Base-by-base conservation (phyloP, 2,797 vertebrate genomes). In the Gallinago solitaria region DNA sequence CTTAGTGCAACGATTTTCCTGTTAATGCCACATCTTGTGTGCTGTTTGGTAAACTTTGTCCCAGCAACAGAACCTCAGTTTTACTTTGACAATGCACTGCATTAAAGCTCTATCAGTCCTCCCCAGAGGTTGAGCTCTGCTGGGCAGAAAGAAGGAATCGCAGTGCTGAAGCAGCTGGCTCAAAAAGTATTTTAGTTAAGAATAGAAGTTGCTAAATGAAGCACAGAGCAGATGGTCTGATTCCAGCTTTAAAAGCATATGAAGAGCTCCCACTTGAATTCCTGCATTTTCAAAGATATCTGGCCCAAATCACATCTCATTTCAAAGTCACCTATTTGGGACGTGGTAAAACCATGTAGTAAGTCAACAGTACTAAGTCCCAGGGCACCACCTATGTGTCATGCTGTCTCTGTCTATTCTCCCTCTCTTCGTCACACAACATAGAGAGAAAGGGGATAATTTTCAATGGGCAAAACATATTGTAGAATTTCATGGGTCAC, bases 121-220 rank as follows among this genome's bases (percentile, higher is more conserved):
- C 80, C 86, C 91, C 70, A 74, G 94, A 89, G 93, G 75, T 45
- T 89, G 86, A 87, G 57, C 43, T 91, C 50, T 89, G 47, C 81
- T 95, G 81, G 83, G 65, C 88, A 91, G 88, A 88, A 88, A 87
- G 90, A 64, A 93, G 64, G 41, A 93, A 85, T 43, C 81, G 89
- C 84, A 63, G 69, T 51, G 78, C 71, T 78, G 61, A 84, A 87
- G 94, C 81, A 95, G 75, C 94, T 95, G 93, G 88, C 78, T 96
- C 39, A 83, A 69, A 68, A 93, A 93, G 50, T 92, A 57, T 87
- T 95, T 84, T 90, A 92, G 90, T 96, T 94, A 95, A 95, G 92
- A 96, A 91, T 75, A 92, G 90, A 90, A 93, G 92, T 81, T 95
- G 75, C 94, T 96, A 92, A 95, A 94, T 83, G 94, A 94, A 93